Base-by-base conservation (phyloP, 2,888 invertebrate genomes). In the Lithophane semibrunnea region DNA sequence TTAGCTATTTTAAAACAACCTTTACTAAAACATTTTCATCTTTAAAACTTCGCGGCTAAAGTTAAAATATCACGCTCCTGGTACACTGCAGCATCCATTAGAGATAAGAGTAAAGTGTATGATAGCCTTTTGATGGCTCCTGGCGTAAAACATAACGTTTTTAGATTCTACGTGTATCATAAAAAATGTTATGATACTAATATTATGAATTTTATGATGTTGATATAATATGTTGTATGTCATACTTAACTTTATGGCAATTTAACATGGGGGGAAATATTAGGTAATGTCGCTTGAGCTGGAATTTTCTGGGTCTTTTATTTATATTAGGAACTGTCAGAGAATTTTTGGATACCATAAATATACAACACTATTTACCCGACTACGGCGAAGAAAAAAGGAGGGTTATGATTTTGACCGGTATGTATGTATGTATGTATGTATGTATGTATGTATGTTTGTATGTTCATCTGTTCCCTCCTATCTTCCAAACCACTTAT, bases 41-140 rank as follows among this genome's bases (percentile, higher is more conserved):
- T 61, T 13, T 21, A 13, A 24, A 29, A 29, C 63, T 54, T 12
- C 16, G 1, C 13, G 2, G 29, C 13, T 16, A 75, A 54, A 52
- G 63, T 64, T 65, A 54, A 29, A 71, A 42, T 61, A 60, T 65
- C 47, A 29, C n/a, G 61, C 18, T 64, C 16, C n/a, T 18, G 13
- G n/a, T 52, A 69, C 42, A 58, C 37, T 16, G 13, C 29, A 68
- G 61, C 29, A 60, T 29, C 58, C 77, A 76, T 85, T 82, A 71
- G 1, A 73, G 83, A 83, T 83, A 83, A 85, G 56, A 73, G 37
- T 54, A 16, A 47, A 71, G 60, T 65, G 44, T 61, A 75, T 66
- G 75, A 83, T 60, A 72, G 73, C 73, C 2, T 64, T 84, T 86
- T 86, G 80, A 86, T 84, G 61, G 49, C 83, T 49, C 18, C 24